Evolutionary conservation across 1,140 invertebrate species (phyloP).

Genomic region (Luehdorfia chinensis): DNA sequence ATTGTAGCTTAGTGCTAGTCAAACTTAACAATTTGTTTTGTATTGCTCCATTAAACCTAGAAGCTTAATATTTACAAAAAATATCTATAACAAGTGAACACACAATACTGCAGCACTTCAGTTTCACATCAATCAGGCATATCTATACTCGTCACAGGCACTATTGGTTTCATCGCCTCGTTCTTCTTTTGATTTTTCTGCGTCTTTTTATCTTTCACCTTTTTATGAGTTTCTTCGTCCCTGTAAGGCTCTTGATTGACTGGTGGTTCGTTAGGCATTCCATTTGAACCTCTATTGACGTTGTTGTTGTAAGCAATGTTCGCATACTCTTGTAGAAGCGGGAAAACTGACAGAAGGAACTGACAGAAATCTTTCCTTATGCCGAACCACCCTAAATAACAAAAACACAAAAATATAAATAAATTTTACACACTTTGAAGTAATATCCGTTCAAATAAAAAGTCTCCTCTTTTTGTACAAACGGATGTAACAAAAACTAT

Average conservation of each 20-base stretch:
- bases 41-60: conserved; percentile 47
- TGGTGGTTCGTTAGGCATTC: conserved; percentile 64
- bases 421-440: not conserved
- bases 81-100: conserved; percentile 45
- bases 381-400: conserved; percentile 96
- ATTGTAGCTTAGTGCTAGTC: conserved; percentile 36
- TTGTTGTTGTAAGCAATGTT: conserved; percentile 96
- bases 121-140: conserved; percentile 86
- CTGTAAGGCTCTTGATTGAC: conserved; percentile 77
- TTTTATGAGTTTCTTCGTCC: conserved; percentile 73
- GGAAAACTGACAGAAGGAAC: conserved; percentile 94
- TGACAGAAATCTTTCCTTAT: conserved; percentile 98
- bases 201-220: conserved; percentile 80
- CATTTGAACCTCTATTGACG: conserved; percentile 65
- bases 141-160: conserved; percentile 92
- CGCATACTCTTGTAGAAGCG: conserved; percentile 97
- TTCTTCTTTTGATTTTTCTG: conserved; percentile 83
- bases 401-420: not conserved
- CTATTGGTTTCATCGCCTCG: conserved; percentile 88
- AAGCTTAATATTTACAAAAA: conserved; percentile 44
- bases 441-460: too few species aligned
- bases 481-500: too few species aligned
- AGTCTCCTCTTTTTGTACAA: too few species aligned
- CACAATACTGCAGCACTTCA: conserved; percentile 26
- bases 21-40: conserved; percentile 56